Evolutionary conservation across 2,113 vertebrate species (phyloP), one percentile per base, ranked within the genome.

Genomic region (Stercorarius parasiticus): DNA sequence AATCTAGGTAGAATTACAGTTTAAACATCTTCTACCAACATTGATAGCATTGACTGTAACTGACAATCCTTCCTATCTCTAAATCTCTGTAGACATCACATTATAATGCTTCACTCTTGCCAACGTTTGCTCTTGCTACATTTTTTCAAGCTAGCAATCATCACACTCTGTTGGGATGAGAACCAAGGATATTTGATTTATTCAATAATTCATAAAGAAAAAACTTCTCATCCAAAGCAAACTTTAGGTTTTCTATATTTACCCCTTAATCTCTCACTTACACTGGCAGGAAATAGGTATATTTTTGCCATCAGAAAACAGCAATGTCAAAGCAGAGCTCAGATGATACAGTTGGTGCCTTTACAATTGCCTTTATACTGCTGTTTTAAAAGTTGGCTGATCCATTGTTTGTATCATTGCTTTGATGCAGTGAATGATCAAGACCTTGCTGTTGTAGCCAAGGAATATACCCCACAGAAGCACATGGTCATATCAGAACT

Each of bases 131-230:
- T 97, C 97, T 94, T 97, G 93, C 96, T 97, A 85, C 81, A 85
- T 95, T 96, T 97, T 97, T 97, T 93, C 93, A 91, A 97, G 81
- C 82, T 95, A 97, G 96, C 91, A 89, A 94, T 96, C 95, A 97
- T 97, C 96, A 95, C 96, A 97, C 94, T 97, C 95, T 95, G 86
- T 95, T 97, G 97, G 93, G 97, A 97, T 89, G 88, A 93, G 96
- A 97, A 95, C 96, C 96, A 97, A 97, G 66, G 95, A 97, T 97
- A 95, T 95, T 93, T 97, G 96, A 97, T 96, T 96, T 97, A 95
- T 97, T 97, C 97, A 97, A 97, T 97, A 95, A 97, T 97, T 97
- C 96, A 97, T 97, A 95, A 97, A 97, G 94, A 95, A 94, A 97
- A 96, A 97, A 97, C 93, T 95, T 97, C 95, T 95, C 89, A 95